Conservation (phyloP, 2,113 vertebrate genomes). For the Dromaius novaehollandiae region DNA sequence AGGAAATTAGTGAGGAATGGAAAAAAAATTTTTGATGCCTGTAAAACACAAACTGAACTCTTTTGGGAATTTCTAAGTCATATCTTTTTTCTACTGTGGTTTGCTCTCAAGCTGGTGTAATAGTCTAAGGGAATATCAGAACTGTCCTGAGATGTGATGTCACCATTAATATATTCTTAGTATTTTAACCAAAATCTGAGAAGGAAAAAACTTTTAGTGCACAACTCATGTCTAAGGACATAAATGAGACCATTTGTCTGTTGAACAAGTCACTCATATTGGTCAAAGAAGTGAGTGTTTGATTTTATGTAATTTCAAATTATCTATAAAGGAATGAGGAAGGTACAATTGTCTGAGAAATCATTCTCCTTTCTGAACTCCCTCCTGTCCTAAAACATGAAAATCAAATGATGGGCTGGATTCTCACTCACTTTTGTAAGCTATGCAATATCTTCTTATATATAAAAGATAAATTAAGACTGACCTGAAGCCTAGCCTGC, state of each 20-base stretch:
- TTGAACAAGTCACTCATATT: background rate
- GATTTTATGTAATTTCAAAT: background rate
- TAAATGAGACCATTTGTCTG: background rate
- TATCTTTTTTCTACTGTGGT: background rate
- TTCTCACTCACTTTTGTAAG: background rate
- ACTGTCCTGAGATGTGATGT: fast-evolving
- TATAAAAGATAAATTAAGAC: background rate
- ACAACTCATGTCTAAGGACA: background rate
- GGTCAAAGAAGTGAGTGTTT: background rate
- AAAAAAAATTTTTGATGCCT: background rate
- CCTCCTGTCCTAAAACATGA: background rate
- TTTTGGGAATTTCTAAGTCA: background rate
- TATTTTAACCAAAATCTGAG: background rate
- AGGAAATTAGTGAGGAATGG: background rate
- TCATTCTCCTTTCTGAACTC: background rate
- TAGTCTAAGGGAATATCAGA: background rate
- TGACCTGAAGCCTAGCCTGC: background rate
- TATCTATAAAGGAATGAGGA: background rate
- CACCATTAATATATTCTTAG: background rate
- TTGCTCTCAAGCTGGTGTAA: background rate
- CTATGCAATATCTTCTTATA: no score
- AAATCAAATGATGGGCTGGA: background rate
- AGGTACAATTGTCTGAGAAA: background rate
- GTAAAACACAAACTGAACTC: background rate
- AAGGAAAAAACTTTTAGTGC: background rate